Base-by-base conservation (phyloP, 2,888 invertebrate genomes). In the Panorpa germanica region DNA sequence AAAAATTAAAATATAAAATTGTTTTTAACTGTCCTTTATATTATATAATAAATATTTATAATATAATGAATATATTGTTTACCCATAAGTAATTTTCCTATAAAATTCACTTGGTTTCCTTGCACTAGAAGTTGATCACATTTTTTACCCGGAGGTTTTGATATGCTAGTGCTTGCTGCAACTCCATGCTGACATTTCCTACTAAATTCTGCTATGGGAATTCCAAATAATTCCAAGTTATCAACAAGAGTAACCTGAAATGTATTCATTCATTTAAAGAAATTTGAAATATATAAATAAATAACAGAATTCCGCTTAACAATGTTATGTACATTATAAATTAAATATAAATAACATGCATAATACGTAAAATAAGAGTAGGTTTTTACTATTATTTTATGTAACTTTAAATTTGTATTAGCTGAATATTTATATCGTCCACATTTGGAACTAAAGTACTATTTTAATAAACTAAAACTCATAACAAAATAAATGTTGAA, bases 221-320 rank as follows among this genome's bases (percentile, higher is more conserved):
- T 80, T 16, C 90, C 88, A 53, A 73, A 93, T 34, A 69, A 57
- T 47, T 88, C 83, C 45, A 93, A 62, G 56, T 93, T 90, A 41
- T 83, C 82, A 3, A 95, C 70, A 29, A 91, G 53, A 2, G 93
- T 93, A 30, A 83, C 78, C 73, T 78, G 49, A 3, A 41, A 46
- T n/a, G n/a, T n/a, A n/a, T n/a, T n/a, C n/a, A n/a, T n/a, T n/a
- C n/a, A n/a, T n/a, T n/a, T n/a, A n/a, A 31, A 29, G 23, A 28
- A 12, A 13, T 18, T 32, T 12, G 14, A 11, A 28, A 31, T 19
- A 25, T 15, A 32, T 31, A 14, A 15, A 11, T 25, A 24, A 28
- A 28, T 13, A 35, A 26, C 23, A 14, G 32, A 24, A 13, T 18
- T 12, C 19, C 16, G 10, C 6, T 4, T 8, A 22, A 14, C n/a